Evolutionary conservation across 2,888 invertebrate genomes (phyloP).

Genomic region (Vesta saturnalis): DNA sequence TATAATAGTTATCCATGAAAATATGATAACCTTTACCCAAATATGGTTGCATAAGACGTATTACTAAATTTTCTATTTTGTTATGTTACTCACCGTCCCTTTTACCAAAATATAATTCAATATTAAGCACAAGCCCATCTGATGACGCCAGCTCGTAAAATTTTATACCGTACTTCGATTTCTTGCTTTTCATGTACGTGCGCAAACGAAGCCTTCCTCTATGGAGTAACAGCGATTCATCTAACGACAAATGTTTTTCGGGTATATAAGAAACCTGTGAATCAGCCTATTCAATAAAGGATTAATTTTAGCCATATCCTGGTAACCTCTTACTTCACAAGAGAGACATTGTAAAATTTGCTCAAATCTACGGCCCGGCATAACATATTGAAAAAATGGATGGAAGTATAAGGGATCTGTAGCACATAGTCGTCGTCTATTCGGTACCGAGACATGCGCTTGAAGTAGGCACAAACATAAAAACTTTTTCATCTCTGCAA

Average conservation of each 20-base stretch:
- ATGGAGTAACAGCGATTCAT: background rate
- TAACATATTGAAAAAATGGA: background rate
- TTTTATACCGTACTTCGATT: background rate
- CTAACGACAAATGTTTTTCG: background rate
- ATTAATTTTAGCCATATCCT: background rate
- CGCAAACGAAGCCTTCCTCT: background rate
- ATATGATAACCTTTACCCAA: too few relatives aligned
- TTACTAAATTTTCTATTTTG: too few relatives aligned
- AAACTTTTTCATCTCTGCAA: too few relatives aligned
- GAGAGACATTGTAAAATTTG: background rate
- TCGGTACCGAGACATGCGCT: background rate
- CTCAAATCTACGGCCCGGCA: background rate
- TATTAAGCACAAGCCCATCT: too few relatives aligned
- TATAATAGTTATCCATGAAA: too few relatives aligned
- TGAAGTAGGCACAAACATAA: background rate
- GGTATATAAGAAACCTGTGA: background rate
- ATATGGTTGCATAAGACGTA: too few relatives aligned
- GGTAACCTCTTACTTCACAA: background rate
- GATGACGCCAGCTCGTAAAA: too few relatives aligned
- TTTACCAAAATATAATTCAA: too few relatives aligned
- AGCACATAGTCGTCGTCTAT: background rate
- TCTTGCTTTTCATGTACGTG: background rate
- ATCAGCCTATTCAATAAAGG: background rate
- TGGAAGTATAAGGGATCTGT: background rate
- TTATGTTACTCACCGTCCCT: too few relatives aligned